Percentiles rank a stretch among this genome's conserved stretches.
phyloP scores from a whole-genome alignment of 2,113 vertebrate species.

The Antechinus stuartii region DNA sequence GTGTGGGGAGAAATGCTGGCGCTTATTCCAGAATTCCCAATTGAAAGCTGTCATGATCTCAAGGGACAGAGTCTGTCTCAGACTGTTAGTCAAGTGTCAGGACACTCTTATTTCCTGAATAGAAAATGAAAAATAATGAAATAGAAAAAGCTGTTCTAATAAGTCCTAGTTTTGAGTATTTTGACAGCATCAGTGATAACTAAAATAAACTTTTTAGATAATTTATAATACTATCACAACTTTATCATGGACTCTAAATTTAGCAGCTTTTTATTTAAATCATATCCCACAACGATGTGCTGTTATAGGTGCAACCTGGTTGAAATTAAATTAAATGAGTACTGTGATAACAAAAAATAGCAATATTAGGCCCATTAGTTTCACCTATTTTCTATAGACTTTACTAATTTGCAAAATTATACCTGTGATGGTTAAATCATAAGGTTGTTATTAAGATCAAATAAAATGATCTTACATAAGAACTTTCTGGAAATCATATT shows the following conservation, averaged over 20 bases:
- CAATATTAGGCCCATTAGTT: neutral
- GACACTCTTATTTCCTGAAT: conserved; percentile 38
- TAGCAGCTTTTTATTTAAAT: conserved; percentile 51
- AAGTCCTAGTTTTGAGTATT: conserved; percentile 40
- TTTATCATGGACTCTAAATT: conserved; percentile 23
- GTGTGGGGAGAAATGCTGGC: neutral
- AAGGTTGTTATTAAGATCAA: neutral
- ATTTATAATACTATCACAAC: conserved; percentile 15
- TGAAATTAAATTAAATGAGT: conserved; percentile 29
- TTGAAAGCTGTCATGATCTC: conserved; percentile 34
- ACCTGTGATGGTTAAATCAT: neutral
- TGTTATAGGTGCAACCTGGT: neutral
- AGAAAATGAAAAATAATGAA: conserved; percentile 67
- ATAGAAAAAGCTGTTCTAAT: conserved; percentile 52
- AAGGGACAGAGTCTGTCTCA: conserved; percentile 18
- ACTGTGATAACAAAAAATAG: neutral
- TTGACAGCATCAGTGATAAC: conserved; percentile 53
- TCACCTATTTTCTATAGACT: neutral
- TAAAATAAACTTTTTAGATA: conserved; percentile 18
- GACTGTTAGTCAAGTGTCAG: conserved; percentile 57
- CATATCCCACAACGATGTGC: conserved; percentile 13
- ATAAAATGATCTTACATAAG: neutral
- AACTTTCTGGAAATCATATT: neutral
- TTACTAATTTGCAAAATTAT: neutral
- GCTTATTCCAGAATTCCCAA: conserved; percentile 42